A percentile compares a stretch with the other conserved stretches of the same genome.
phyloP scores from a whole-genome alignment of 1,140 invertebrate species.

The Platyscapa corneri region DNA sequence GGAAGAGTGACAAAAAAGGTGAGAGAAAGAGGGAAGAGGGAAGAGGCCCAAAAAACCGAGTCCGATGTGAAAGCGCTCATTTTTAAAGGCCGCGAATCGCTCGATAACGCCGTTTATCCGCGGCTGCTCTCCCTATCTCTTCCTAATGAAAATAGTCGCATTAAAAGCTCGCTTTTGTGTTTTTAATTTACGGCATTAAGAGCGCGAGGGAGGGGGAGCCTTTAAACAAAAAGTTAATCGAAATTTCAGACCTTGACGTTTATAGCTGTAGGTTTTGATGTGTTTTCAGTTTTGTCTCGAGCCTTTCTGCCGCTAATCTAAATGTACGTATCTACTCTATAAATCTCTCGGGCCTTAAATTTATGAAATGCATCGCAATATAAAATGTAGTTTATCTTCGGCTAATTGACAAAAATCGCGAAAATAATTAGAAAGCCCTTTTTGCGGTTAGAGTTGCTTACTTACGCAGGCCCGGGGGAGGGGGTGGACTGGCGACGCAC shows the following conservation, averaged over 20 bases:
- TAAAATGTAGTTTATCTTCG: not conserved
- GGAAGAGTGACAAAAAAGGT: conserved; percentile 31
- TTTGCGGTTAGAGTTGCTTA: too few species aligned
- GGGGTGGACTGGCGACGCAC: not conserved
- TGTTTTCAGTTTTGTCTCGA: not conserved
- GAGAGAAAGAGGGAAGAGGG: not conserved
- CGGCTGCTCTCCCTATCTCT: too few species aligned
- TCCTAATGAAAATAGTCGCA: too few species aligned
- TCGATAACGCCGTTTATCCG: too few species aligned
- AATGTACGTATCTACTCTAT: not conserved
- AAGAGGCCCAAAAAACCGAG: not conserved
- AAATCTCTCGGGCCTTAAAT: not conserved
- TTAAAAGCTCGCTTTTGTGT: not conserved
- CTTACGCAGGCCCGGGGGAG: too few species aligned
- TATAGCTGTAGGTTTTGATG: not conserved
- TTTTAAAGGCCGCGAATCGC: too few species aligned
- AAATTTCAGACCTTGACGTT: not conserved
- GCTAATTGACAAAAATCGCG: not conserved
- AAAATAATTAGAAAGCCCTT: not conserved
- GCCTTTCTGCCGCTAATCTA: not conserved
- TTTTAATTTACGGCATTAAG: not conserved
- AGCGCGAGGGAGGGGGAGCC: too few species aligned
- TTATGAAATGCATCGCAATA: not conserved
- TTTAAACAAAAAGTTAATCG: not conserved
- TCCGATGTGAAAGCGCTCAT: too few species aligned